Base-by-base conservation (phyloP, 2,113 vertebrate genomes). In the Formicarius rufipectus region DNA sequence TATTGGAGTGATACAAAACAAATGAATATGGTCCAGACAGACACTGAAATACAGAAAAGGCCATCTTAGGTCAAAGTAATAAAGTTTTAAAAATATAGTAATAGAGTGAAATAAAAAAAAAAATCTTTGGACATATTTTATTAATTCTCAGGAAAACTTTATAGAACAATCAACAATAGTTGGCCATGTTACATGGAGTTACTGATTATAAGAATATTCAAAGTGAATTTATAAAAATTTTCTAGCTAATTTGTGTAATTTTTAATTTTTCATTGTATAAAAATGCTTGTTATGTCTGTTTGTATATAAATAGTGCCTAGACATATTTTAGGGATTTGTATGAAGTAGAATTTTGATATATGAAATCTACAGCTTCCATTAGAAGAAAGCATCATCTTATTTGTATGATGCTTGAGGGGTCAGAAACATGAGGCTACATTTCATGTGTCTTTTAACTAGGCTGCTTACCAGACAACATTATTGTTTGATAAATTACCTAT, bases 401-500 rank as follows among this genome's bases (percentile, higher is more conserved):
- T 89, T 89, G 22, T 56, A 27, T 76, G 42, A 23, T 73, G 35
- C 67, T 85, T 74, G 67, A 76, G 42, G 55, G 42, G 82, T 94
- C 87, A 96, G 71, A 79, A 93, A 63, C 78, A 74, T 20, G 28
- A 83, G 40, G 55, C 95, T 88, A 90, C 90, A 96, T 93, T 96
- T 97, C 90, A 84, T 74, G 21, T 79, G 24, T 88, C 72, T 94
- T 90, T 92, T 96, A 90, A 95, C 82, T 81, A 86, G 73, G 18
- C 76, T 96, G 85, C 82, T 94, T 86, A 87, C 63, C 64, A 84
- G 27, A 13, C 1, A 13, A 89, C 73, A 31, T 71, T 81, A 84
- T 93, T 81, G 28, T 77, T 96, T 96, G 79, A 95, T 88, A 52
- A 93, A 90, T 95, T 86, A 88, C 68, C 42, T 67, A 30, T 88